Percentiles rank a stretch among this genome's conserved stretches.
These are phyloP conservation scores for Scytalopus superciliaris DNA, from an alignment of 2,113 vertebrate genomes.

Conservation along the genomic window DNA sequence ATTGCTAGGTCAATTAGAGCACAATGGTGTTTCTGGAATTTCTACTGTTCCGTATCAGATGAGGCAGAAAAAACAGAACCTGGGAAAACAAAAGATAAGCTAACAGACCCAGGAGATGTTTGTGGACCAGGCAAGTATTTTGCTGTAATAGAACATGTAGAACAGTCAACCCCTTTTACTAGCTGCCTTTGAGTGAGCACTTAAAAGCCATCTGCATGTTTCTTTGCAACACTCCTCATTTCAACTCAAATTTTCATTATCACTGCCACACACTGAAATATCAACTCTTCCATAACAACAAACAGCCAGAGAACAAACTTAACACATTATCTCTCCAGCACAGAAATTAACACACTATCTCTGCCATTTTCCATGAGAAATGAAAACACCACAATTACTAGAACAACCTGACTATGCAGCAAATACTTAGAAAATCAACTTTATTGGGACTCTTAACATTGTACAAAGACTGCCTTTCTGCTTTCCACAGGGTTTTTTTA, in stretches of 20 bases:
- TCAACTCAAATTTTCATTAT: neutral
- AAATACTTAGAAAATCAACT: neutral
- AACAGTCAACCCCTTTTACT: neutral
- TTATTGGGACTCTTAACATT: neutral
- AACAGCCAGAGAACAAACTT: neutral
- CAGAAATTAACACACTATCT: neutral
- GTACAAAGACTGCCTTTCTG: neutral
- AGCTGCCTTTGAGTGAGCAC: neutral
- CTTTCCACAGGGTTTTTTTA: fast-evolving
- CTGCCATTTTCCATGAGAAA: neutral
- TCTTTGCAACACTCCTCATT: neutral
- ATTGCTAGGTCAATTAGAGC: neutral
- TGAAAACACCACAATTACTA: neutral
- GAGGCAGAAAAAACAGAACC: neutral
- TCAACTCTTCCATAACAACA: neutral
- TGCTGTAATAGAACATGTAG: neutral
- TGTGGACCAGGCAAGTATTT: neutral
- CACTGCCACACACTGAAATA: neutral
- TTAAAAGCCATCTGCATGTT: neutral
- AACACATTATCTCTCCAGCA: neutral
- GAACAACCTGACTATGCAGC: neutral
- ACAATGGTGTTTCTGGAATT: neutral
- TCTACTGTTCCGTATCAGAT: neutral
- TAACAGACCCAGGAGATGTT: neutral
- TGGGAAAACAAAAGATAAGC: neutral